Percentiles rank a stretch among this genome's conserved stretches.
Conservation (phyloP, 1,140 invertebrate species). For the Hylaeus volcanicus region DNA sequence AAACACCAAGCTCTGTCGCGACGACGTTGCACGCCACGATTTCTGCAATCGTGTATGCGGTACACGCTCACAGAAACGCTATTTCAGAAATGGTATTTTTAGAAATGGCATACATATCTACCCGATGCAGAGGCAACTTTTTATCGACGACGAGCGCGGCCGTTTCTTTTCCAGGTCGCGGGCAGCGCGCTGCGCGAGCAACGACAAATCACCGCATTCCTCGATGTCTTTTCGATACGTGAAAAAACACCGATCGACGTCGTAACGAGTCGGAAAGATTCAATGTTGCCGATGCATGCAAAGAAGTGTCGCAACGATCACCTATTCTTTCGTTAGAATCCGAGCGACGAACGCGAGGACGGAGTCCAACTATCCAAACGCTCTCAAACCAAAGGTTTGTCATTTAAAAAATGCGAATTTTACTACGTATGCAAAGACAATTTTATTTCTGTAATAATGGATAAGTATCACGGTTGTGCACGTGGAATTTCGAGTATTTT, state of each 20-base stretch:
- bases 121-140: constrained; percentile 49
- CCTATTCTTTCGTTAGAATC: background rate
- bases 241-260: background rate
- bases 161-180: constrained; percentile 39
- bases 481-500: too few relatives aligned
- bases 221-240: background rate
- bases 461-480: too few relatives aligned
- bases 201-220: constrained; percentile 22
- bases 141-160: constrained; percentile 38
- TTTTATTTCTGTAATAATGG: too few relatives aligned
- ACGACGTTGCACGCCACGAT: constrained; percentile 24
- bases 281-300: constrained; percentile 4
- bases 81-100: constrained; percentile 53
- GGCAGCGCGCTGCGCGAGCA: constrained; percentile 19
- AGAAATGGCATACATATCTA: constrained; percentile 51
- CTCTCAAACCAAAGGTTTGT: too few relatives aligned
- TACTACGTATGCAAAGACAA: too few relatives aligned
- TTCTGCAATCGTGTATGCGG: constrained; percentile 21
- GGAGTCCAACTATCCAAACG: too few relatives aligned
- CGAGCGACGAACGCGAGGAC: background rate
- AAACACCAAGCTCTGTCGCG: background rate
- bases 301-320: background rate
- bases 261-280: background rate
- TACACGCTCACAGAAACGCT: constrained; percentile 35
- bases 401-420: too few relatives aligned